phyloP scores from a whole-genome alignment of 2,888 invertebrate species.

The Dicyrtoma fusca region DNA sequence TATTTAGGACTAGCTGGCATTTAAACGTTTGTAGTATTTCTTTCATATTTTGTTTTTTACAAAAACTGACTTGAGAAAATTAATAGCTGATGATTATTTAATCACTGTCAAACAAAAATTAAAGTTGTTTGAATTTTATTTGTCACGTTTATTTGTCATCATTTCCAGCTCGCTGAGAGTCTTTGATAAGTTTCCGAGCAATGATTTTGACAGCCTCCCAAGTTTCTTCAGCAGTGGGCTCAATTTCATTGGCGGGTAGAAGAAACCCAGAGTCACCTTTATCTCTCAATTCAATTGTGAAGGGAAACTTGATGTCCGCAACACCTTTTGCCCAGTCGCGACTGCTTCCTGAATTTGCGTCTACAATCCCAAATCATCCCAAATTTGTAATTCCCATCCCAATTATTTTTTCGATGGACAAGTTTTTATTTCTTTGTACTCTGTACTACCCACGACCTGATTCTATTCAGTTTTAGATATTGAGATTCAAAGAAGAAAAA shows the following conservation, averaged over 20 bases:
- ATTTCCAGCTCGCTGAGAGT: conserved; percentile 32
- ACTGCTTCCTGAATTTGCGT: conserved; percentile 48
- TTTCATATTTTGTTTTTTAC: no score
- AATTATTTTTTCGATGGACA: not conserved
- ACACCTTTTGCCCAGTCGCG: conserved; percentile 52
- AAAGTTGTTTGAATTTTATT: not conserved
- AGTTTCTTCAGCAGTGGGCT: conserved; percentile 51
- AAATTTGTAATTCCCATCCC: not conserved
- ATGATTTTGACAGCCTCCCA: conserved; percentile 54
- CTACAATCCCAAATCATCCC: conserved; percentile 32
- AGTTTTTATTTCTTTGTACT: no score
- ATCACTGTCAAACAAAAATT: not conserved
- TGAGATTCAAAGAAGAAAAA: not conserved
- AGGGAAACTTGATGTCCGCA: conserved; percentile 47
- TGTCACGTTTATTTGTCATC: not conserved
- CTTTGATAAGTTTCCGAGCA: conserved; percentile 44
- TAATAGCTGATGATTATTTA: not conserved
- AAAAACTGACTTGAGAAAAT: not conserved
- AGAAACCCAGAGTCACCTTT: conserved; percentile 43
- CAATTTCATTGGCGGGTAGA: conserved; percentile 46
- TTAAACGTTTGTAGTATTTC: no score
- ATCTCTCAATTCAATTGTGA: conserved; percentile 51
- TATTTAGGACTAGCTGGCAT: not conserved
- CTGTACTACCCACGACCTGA: not conserved
- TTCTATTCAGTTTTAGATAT: not conserved